Conservation (phyloP, 2,888 invertebrate species). For the Aquatica leii region DNA sequence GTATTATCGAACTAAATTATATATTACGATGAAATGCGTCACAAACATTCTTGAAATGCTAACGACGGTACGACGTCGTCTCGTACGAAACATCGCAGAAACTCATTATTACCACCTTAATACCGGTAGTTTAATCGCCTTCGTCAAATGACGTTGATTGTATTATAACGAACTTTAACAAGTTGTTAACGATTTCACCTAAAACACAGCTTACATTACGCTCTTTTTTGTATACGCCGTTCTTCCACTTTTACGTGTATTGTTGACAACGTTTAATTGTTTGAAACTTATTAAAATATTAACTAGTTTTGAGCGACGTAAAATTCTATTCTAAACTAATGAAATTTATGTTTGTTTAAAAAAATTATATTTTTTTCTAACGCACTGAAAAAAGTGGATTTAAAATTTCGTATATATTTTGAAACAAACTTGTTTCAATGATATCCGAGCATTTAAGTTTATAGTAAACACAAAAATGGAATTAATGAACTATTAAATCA, state of each 20-base stretch:
- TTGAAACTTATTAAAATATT: too few species aligned
- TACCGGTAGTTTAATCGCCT: constrained; percentile 44
- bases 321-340: too few species aligned
- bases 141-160: constrained; percentile 45
- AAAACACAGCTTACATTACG: neutral
- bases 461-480: too few species aligned
- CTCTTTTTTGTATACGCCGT: neutral
- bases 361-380: too few species aligned
- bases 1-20: constrained; percentile 7
- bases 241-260: neutral
- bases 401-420: too few species aligned
- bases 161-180: constrained; percentile 36
- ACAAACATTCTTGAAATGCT: constrained; percentile 36
- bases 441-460: too few species aligned
- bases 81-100: constrained; percentile 39
- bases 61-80: constrained; percentile 30
- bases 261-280: too few species aligned
- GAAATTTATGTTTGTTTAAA: too few species aligned
- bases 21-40: constrained; percentile 10
- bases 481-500: too few species aligned
- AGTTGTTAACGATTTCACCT: constrained; percentile 27
- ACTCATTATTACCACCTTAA: constrained; percentile 43
- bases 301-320: too few species aligned
- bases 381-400: too few species aligned
- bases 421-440: too few species aligned